These are phyloP conservation scores for Holacanthella duospinosa DNA, from an alignment of 2,888 invertebrate genomes.

Conservation along the genomic window DNA sequence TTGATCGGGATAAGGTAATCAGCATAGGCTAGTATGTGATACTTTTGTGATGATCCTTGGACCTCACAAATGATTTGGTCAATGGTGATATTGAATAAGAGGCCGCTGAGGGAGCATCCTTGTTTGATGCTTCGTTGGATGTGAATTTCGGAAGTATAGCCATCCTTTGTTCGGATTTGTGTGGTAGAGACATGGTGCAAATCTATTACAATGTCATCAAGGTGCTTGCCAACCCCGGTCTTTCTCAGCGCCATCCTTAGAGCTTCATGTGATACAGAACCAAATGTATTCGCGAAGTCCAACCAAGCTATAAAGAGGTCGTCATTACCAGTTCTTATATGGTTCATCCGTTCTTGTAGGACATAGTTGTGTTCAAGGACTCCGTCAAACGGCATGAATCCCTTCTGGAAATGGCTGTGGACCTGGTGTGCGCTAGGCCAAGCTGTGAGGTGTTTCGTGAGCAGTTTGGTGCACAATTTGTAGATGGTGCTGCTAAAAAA, in stretches of 20 bases:
- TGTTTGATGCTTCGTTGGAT: constrained; percentile 30
- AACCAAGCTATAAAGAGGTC: constrained; percentile 13
- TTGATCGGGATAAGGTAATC: constrained; percentile 28
- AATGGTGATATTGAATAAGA: constrained; percentile 29
- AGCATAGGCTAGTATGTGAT: constrained; percentile 25
- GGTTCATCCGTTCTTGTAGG: constrained; percentile 8
- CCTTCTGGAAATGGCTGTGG: constrained; percentile 39
- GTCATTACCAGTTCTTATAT: not conserved
- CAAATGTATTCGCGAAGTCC: constrained; percentile 17
- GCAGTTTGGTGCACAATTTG: constrained; percentile 23
- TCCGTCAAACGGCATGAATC: constrained; percentile 39
- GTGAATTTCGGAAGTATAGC: constrained; percentile 17
- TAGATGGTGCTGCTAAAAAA: constrained; percentile 23
- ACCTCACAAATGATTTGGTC: constrained; percentile 13
- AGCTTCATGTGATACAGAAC: constrained; percentile 16
- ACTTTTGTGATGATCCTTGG: constrained; percentile 13
- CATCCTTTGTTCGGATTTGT: constrained; percentile 5
- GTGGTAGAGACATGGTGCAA: constrained; percentile 13
- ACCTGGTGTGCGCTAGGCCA: constrained; percentile 22
- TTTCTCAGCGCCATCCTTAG: constrained; percentile 4
- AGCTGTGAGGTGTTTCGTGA: constrained; percentile 29
- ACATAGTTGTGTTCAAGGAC: constrained; percentile 40
- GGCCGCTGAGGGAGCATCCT: constrained; percentile 29
- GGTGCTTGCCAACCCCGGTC: constrained; percentile 8
- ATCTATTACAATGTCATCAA: constrained; percentile 6